A percentile compares a stretch with the other conserved stretches of the same genome.
phyloP scores from a whole-genome alignment of 2,888 invertebrate species.

The Drosophila hamatofila region DNA sequence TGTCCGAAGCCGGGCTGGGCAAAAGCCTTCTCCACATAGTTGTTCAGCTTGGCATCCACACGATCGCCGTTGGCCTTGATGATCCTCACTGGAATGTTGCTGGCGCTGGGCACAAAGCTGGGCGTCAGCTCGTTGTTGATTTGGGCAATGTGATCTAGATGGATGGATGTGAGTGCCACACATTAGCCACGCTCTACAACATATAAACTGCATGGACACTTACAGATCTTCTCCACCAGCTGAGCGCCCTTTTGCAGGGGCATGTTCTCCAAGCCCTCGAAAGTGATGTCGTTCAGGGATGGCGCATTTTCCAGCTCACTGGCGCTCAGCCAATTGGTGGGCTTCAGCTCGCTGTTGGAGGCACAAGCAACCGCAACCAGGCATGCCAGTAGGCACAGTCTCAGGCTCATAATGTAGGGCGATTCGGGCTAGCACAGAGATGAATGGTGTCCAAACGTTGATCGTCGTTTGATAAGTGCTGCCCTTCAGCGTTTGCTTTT shows the following conservation, averaged over 20 bases:
- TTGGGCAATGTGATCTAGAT: conserved; percentile 66
- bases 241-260: conserved; percentile 72
- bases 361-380: conserved; percentile 64
- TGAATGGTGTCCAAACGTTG: conserved; percentile 70
- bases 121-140: conserved; percentile 66
- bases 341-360: conserved; percentile 64
- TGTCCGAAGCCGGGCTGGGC: conserved; percentile 62
- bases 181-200: neutral
- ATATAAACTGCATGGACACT: conserved; percentile 34
- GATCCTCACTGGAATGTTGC: conserved; percentile 73
- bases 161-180: neutral
- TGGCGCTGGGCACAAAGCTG: conserved; percentile 77
- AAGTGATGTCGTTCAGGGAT: conserved; percentile 70
- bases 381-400: conserved; percentile 73
- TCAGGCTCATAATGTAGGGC: conserved; percentile 55
- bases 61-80: conserved; percentile 72
- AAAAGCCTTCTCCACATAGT: conserved; percentile 65
- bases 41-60: conserved; percentile 68
- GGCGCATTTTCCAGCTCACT: conserved; percentile 74
- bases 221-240: conserved; percentile 74
- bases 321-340: conserved; percentile 70
- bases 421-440: conserved; percentile 15
- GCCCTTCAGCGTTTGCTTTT: conserved; percentile 30
- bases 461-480: conserved; percentile 66
- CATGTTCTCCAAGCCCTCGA: conserved; percentile 74